These are phyloP conservation scores for Phrynosoma blainvillii DNA, from an alignment of 2,113 vertebrate species.

Conservation along the genomic window DNA sequence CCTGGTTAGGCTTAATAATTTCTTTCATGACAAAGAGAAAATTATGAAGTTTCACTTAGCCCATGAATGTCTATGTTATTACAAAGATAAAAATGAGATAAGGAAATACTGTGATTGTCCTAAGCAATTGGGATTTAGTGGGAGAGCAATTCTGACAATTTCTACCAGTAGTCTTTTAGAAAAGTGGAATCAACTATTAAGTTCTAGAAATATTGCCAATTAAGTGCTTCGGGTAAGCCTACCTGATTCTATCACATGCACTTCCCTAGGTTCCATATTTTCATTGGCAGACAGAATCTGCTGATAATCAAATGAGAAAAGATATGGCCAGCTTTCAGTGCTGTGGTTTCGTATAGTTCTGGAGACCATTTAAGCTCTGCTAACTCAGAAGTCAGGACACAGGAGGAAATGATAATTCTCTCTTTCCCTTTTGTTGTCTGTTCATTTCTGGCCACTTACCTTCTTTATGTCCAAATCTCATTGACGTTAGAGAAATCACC, in stretches of 20 bases:
- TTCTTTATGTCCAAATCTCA: too few species aligned
- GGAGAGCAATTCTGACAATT: not conserved
- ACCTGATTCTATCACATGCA: not conserved
- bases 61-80: not conserved
- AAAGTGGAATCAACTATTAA: not conserved
- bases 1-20: not conserved
- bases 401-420: not conserved
- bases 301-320: not conserved
- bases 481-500: too few species aligned
- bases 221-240: not conserved
- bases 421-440: not conserved
- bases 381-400: not conserved
- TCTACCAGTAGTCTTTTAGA: accelerated
- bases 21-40: not conserved
- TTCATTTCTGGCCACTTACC: not conserved
- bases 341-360: not conserved
- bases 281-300: not conserved
- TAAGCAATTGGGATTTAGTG: not conserved
- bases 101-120: not conserved
- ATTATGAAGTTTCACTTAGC: not conserved
- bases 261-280: not conserved
- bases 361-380: not conserved
- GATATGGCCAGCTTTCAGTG: not conserved
- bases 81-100: not conserved
- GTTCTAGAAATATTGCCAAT: not conserved